Evolutionary conservation across 2,888 invertebrate species (phyloP), one percentile per base, ranked within the genome.

Genomic region (Sthenelais limicola): DNA sequence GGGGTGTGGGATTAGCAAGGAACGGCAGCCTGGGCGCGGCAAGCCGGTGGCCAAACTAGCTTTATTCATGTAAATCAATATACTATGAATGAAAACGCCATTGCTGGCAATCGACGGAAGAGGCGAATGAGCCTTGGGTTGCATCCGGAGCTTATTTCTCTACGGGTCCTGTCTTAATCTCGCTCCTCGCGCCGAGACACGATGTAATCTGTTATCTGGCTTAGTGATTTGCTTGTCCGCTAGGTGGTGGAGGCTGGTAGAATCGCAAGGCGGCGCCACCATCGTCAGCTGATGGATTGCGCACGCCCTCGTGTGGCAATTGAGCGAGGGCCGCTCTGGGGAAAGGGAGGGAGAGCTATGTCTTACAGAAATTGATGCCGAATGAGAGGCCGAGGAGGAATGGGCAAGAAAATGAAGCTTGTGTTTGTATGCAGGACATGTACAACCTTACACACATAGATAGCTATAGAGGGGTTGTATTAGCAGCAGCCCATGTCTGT

Each of bases 31-130:
- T 15, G 12, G 24, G 32, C 30, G 52, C 15, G 52, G 52, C 24
- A 15, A 26, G 24, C 28, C 28, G 52, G 15, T n/a, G 52, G 52
- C 28, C 62, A 62, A 62, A 62, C 38, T 62, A 38, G 62, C 62
- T 38, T 62, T 38, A 62, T 62, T 62, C 24, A 43, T 24, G 62
- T 62, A 62, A 62, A 62, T 62, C 62, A 62, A 62, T 62, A 62
- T 26, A 26, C 62, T 9, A 62, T 62, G 62, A 62, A 62, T 62
- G 35, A 35, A 62, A 62, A 38, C 62, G 35, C 38, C 62, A 35
- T 62, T 38, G 24, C 4, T 12, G n/a, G 21, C 12, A n/a, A 24
- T 56, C 9, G 56, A 7, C 30, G 15, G 28, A 3, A n/a, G 30
- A 3, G 3, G 56, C 30, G 32, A 32, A n/a, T n/a, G 32, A 15